Base-by-base conservation (phyloP, 2,888 invertebrate genomes). In the Tetheella fluctuosa region DNA sequence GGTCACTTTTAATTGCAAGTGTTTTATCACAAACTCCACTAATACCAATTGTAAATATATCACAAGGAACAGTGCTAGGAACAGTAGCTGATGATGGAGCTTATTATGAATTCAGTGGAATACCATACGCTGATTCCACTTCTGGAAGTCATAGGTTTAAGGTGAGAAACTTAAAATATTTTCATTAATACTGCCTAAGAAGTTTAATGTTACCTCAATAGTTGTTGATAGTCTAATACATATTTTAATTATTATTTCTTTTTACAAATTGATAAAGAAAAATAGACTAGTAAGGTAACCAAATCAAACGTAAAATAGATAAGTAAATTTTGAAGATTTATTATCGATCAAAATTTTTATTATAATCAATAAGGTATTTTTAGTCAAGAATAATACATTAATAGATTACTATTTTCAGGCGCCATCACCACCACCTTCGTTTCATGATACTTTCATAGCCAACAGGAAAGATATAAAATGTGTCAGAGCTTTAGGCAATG, bases 41-140 rank as follows among this genome's bases (percentile, higher is more conserved):
- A 7, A 5, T 30, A 20, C 82, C 83, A 6, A 53, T 61, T 5
- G 89, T 89, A 10, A 76, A 57, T 0, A 86, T 86, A 57, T 17
- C 59, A 0, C 90, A 90, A 74, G 92, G 91, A 34, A 73, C 67
- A 1, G 83, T 91, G 0, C 57, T 81, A 4, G 92, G 92, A 2
- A 73, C 81, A n/a, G 39, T 63, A 0, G 74, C 82, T 13, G 20
- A 64, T 1, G 79, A 84, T 70, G 84, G 85, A 4, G 62, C 70
- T 20, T 85, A 83, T 66, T 83, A 67, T 48, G 84, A 86, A 61
- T 92, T 89, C 63, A 70, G 86, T 68, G 92, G 92, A 1, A 90
- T 92, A 62, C 92, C 91, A 0, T 91, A 88, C 59, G 92, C 90
- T 23, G 91, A 86, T 62, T 80, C 89, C 1, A 90, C 92, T 0